Base-by-base conservation (phyloP, 2,888 invertebrate species). In the Xylota segnis region DNA sequence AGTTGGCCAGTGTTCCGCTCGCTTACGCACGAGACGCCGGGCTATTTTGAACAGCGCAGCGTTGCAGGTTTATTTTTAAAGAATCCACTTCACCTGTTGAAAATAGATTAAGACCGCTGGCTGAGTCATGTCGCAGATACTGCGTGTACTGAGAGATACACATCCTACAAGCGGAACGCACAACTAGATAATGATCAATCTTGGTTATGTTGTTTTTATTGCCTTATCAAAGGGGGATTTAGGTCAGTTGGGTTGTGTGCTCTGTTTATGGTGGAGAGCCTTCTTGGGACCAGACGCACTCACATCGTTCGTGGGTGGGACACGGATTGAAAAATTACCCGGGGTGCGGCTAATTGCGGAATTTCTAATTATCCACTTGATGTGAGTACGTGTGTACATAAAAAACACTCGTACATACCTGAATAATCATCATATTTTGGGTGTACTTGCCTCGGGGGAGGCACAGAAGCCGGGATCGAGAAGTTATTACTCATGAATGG, bases 331-430 rank as follows among this genome's bases (percentile, higher is more conserved):
- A 14, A 47, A 66, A 76, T 76, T 63, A 56, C 40, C 72, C 61
- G 47, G 63, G 74, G 68, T 79, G 72, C 45, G 56, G 74, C 78
- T 78, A 78, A 78, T 83, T 83, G 70, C 16, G 47, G 61, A 58
- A 59, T 76, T 76, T 50, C 32, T 68, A 59, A 59, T 66, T 68
- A 59, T 32, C 50, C 59, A 68, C 68, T 76, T 50, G 59, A 50
- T 18, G n/a, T 59, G 43, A 50, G 66, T 52, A 43, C 43, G 47
- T 50, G 27, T 43, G 37, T 32, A 52, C 27, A 52, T 27, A 50
- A 23, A 23, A n/a, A 1, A 32, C 5, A 32, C 32, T 3, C 2
- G 32, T n/a, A 29, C n/a, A 29, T 27, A 52, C 52, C 29, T n/a
- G n/a, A 0, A 29, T 29, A 29, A n/a, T 27, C n/a, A 23, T n/a